Percentiles rank a stretch among this genome's conserved stretches.
Evolutionary conservation across 2,888 invertebrate species (phyloP).

Genomic region (Folsomia candida): DNA sequence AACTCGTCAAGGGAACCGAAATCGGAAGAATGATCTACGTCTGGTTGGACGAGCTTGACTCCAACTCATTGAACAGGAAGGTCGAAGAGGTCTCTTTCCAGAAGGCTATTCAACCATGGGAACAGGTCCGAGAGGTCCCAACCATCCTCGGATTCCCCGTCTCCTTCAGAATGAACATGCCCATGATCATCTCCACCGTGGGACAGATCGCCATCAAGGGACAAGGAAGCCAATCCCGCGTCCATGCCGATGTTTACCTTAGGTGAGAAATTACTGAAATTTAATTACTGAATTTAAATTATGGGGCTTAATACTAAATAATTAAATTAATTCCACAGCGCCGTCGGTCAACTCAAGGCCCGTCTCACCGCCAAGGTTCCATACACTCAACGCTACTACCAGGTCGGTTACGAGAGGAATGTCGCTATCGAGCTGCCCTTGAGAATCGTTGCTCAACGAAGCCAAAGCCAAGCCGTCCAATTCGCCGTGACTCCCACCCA

Average conservation of each 20-base stretch:
- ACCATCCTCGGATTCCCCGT: slow-evolving; percentile 18
- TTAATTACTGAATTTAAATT: neutral
- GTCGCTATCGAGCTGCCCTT: slow-evolving; percentile 11
- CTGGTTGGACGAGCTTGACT: neutral
- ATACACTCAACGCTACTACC: neutral
- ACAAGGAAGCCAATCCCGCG: neutral
- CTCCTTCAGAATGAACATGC: neutral
- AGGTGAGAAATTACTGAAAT: slow-evolving; percentile 5
- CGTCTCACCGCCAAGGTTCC: slow-evolving; percentile 11
- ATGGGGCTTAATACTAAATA: neutral
- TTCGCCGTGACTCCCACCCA: slow-evolving; percentile 21
- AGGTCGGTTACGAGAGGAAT: neutral
- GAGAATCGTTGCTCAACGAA: slow-evolving; percentile 3
- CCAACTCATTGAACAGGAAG: neutral
- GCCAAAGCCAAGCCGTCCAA: neutral
- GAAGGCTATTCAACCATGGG: neutral
- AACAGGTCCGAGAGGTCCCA: slow-evolving; percentile 14
- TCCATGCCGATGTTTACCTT: slow-evolving; percentile 14
- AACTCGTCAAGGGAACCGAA: neutral
- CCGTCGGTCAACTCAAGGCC: neutral
- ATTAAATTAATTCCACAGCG: neutral
- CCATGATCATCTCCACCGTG: slow-evolving; percentile 6
- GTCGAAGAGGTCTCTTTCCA: slow-evolving; percentile 1
- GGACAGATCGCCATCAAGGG: slow-evolving; percentile 6
- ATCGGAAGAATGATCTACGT: neutral